These are phyloP conservation scores for Salminus brasiliensis DNA, from an alignment of 2,113 vertebrate genomes.

Conservation along the genomic window DNA sequence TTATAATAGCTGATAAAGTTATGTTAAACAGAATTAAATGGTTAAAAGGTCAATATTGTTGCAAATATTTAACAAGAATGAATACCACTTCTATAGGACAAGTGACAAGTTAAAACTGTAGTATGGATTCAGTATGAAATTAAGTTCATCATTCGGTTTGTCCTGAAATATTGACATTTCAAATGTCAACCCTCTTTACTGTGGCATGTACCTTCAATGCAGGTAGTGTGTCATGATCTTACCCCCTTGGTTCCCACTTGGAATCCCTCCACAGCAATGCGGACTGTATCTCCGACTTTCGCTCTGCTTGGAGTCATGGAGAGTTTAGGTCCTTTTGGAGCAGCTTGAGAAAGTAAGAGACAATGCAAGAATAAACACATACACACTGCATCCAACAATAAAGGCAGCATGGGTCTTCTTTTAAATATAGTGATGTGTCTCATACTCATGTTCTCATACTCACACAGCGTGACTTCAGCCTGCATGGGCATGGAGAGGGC, in stretches of 20 bases:
- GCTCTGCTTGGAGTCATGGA: conserved; percentile 82
- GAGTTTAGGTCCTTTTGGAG: conserved; percentile 91
- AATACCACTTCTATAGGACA: no score
- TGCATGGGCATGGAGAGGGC: conserved; percentile 97
- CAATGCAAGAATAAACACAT: neutral
- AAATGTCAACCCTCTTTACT: neutral
- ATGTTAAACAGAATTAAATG: neutral
- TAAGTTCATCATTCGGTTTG: neutral
- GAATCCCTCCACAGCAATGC: conserved; percentile 87
- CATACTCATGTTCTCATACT: conserved; percentile 67
- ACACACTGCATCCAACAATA: no score
- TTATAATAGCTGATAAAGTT: neutral
- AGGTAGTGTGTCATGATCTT: conserved; percentile 43
- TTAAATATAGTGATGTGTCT: no score
- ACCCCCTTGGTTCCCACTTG: conserved; percentile 75
- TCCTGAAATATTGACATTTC: neutral
- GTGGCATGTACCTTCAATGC: neutral
- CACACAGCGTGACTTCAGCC: conserved; percentile 89
- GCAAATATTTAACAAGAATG: neutral
- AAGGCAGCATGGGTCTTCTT: no score
- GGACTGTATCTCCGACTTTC: conserved; percentile 87
- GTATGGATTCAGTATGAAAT: neutral
- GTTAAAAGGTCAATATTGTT: neutral
- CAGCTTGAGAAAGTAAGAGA: conserved; percentile 71
- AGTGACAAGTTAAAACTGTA: no score